A percentile compares a stretch with the other conserved stretches of the same genome.
Evolutionary conservation across 2,888 invertebrate genomes (phyloP).

Genomic region (Sisyra terminalis): DNA sequence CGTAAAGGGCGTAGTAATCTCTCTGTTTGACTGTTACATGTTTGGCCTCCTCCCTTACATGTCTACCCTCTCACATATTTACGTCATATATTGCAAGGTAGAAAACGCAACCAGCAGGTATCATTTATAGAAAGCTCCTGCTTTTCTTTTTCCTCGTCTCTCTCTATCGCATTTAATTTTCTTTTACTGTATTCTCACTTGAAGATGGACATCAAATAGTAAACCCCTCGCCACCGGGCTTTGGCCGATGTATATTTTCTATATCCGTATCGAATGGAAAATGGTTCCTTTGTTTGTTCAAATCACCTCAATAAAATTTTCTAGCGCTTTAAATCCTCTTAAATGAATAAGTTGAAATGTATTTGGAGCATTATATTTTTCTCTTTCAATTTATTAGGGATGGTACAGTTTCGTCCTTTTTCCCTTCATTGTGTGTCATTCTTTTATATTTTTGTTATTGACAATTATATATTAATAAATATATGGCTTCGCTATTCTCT

Average conservation of each 20-base stretch:
- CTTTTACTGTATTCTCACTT: too few relatives aligned
- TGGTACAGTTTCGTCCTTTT: background rate
- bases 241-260: too few relatives aligned
- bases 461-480: conserved; percentile 3
- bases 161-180: too few relatives aligned
- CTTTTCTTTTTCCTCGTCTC: background rate
- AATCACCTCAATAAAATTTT: too few relatives aligned
- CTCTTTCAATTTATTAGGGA: too few relatives aligned
- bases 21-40: conserved; percentile 9
- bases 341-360: too few relatives aligned
- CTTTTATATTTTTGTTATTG: conserved; percentile 1
- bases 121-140: background rate
- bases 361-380: too few relatives aligned
- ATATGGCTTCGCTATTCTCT: conserved; percentile 1
- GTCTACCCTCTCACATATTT: background rate
- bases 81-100: background rate
- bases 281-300: too few relatives aligned
- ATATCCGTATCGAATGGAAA: too few relatives aligned
- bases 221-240: background rate
- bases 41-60: conserved; percentile 5
- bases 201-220: too few relatives aligned
- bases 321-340: too few relatives aligned
- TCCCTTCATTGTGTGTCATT: background rate
- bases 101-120: background rate
- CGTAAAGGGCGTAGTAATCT: conserved; percentile 8